Base-by-base conservation (phyloP, 2,797 vertebrate species). In the Neosilurus mollespiculum region DNA sequence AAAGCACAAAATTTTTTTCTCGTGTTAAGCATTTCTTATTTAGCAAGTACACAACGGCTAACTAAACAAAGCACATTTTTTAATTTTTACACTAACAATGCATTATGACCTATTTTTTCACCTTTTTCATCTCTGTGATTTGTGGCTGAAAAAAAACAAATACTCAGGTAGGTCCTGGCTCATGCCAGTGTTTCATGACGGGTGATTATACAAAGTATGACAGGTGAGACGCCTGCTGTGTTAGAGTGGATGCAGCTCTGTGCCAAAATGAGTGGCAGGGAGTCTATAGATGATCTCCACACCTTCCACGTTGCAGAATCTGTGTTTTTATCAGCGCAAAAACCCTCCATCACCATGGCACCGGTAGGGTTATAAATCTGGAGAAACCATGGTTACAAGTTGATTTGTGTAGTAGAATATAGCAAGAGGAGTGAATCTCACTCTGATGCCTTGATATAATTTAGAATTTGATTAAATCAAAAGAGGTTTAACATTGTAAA, bases 351-450 rank as follows among this genome's bases (percentile, higher is more conserved):
- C 85, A 49, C 89, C 83, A 86, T 89, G 84, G 78, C 56, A 86
- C 69, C 72, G 12, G 58, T 51, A 78, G 78, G 87, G 85, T 79
- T 80, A 75, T 83, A 82, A 78, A 78, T 54, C 82, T 84, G 4
- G 64, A 83, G 88, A 88, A 88, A 89, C 83, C 87, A 88, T 88
- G 89, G 87, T 86, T 86, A 88, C 86, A 37, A 61, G 62, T 24
- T 76, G 67, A 83, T 77, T 49, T 80, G 81, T 82, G 62, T 53
- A n/a, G 61, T 67, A 70, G 30, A 76, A 72, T 86, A 64, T 69
- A 59, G 69, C 51, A 61, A 82, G 62, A 78, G 30, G 12, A 51
- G n/a, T 79, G 56, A 83, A 83, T 70, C 56, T 64, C 34, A 67
- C 56, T 61, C 24, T 71, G 64, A 9, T n/a, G 14, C 34, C 18